These are phyloP conservation scores for Drosophila multiciliata DNA, from an alignment of 2,888 invertebrate genomes.

Conservation along the genomic window DNA sequence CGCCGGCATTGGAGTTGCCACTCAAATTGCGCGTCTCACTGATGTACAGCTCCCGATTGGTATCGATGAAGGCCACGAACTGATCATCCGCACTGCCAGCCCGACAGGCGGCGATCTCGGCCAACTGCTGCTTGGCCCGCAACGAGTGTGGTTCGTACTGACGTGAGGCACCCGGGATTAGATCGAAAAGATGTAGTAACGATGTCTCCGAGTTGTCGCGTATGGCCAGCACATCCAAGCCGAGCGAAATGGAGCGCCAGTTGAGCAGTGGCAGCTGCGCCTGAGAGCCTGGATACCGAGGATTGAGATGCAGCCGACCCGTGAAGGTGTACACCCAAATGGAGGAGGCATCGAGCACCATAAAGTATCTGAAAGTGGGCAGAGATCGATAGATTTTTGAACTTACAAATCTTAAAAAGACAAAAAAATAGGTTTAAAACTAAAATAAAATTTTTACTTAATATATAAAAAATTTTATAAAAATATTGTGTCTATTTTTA, in stretches of 20 bases:
- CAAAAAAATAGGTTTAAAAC: neutral
- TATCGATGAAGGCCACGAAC: constrained; percentile 94
- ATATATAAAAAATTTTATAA: neutral
- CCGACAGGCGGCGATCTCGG: constrained; percentile 93
- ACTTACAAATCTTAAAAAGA: too few relatives aligned
- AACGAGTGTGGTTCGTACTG: constrained; percentile 90
- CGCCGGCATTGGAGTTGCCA: constrained; percentile 21
- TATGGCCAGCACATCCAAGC: constrained; percentile 94
- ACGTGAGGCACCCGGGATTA: constrained; percentile 86
- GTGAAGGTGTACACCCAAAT: constrained; percentile 97
- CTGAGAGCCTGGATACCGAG: constrained; percentile 93
- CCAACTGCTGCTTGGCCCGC: constrained; percentile 88
- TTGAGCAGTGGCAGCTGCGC: constrained; percentile 90
- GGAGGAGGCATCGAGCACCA: constrained; percentile 93
- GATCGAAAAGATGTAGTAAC: constrained; percentile 94
- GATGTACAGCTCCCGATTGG: constrained; percentile 94
- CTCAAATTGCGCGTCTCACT: constrained; percentile 86
- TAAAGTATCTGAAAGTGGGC: constrained; percentile 90
- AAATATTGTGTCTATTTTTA: neutral
- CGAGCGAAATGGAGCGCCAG: constrained; percentile 91
- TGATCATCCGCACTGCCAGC: constrained; percentile 92
- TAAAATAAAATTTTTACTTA: neutral
- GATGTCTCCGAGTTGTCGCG: constrained; percentile 94
- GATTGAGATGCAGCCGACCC: constrained; percentile 93
- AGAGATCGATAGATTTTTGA: neutral